phyloP scores from a whole-genome alignment of 2,797 vertebrate species.

The Lutjanus campechanus region DNA sequence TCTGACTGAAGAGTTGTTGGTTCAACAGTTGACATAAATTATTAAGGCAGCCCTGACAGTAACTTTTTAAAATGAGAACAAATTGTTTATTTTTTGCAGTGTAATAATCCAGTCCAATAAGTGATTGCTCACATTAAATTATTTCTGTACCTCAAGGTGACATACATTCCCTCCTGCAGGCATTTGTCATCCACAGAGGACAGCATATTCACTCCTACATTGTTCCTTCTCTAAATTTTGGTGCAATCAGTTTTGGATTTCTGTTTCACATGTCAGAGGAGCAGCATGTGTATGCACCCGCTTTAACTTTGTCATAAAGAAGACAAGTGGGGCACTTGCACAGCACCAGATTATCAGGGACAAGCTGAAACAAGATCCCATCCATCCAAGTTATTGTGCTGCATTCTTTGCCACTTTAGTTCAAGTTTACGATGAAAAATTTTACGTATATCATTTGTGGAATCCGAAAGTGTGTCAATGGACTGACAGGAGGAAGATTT shows the following conservation, averaged over 20 bases:
- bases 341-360: constrained; percentile 7
- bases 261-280: constrained; percentile 21
- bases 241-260: background rate
- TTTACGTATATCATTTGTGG: background rate
- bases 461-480: background rate
- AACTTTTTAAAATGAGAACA: too few relatives aligned
- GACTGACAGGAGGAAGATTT: constrained; percentile 20
- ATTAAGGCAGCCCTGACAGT: too few relatives aligned
- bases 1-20: too few relatives aligned
- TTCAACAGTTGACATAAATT: too few relatives aligned
- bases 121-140: constrained; percentile 1
- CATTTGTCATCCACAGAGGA: constrained; percentile 1
- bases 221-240: background rate
- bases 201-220: background rate
- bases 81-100: too few relatives aligned
- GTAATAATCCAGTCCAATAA: background rate
- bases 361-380: constrained; percentile 61
- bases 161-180: background rate
- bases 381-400: constrained; percentile 14
- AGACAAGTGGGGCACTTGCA: constrained; percentile 11
- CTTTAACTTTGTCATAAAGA: constrained; percentile 8
- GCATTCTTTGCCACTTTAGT: constrained; percentile 45
- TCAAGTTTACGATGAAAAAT: constrained; percentile 13
- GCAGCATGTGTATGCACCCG: constrained; percentile 12
- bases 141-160: background rate